Evolutionary conservation across 1,140 invertebrate genomes (phyloP), one percentile per base, ranked within the genome.

Genomic region (Drosophila virilis): DNA sequence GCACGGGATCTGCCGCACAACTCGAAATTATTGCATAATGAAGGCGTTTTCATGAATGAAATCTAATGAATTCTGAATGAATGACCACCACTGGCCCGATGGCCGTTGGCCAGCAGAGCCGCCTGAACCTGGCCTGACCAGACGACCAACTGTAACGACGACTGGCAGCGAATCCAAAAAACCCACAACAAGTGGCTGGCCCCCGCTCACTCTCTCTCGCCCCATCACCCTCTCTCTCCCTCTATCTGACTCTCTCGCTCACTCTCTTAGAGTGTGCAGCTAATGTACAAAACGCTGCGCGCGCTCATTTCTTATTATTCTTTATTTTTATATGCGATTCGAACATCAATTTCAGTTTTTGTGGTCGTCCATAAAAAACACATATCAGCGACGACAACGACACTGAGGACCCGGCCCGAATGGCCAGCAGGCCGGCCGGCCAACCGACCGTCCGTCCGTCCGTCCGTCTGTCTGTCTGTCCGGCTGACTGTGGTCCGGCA

Each of bases 1-100:
- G 13, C 17, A 9, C 17, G 52, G 52, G 35, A 55, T 55, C 52
- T 15, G 5, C 51, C 15, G 12, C 50, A 50, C 52, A 48, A 51
- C 38, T 57, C 42, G 58, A 78, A 77, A 80, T 71, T 76, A 72
- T 86, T 82, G 75, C 78, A 91, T 91, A 91, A 91, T 89, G 78
- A 91, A 91, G 84, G 76, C 90, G 78, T 91, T 91, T 80, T 82
- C 80, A 91, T 91, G 89, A 91, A 91, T 91, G 89, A 91, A 91
- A 91, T 91, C 88, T 89, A 91, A 91, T 91, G 88, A 91, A 91
- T 91, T 84, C 80, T 78, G 82, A 91, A 91, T 91, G 88, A 89
- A 85, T 79, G 73, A 61, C 62, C 66, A 61, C 62, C 66, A 74
- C 58, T 71, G 62, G 55, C 38, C 50, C 28, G 58, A 13, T 55